Conservation (phyloP, 2,113 vertebrate species). For the Prinia subflava region DNA sequence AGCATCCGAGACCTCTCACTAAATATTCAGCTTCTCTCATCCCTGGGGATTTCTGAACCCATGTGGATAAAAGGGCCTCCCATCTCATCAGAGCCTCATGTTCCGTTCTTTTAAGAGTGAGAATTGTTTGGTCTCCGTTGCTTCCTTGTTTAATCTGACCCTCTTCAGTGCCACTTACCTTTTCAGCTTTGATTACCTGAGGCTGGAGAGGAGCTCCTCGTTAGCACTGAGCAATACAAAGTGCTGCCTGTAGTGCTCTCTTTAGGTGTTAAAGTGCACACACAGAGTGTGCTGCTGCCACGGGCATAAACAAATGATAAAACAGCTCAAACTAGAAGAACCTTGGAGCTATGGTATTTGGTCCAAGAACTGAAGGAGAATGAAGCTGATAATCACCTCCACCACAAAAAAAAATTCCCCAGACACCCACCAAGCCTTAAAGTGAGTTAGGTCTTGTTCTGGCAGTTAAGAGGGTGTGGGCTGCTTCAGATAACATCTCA, state of each 20-base stretch:
- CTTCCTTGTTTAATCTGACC: neutral
- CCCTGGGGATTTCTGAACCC: neutral
- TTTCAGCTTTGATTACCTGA: neutral
- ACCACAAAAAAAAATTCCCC: neutral
- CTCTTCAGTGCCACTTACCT: neutral
- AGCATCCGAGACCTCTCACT: neutral
- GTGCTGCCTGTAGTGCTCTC: neutral
- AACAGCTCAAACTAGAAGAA: neutral
- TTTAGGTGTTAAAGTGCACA: neutral
- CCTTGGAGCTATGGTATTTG: constrained; percentile 44
- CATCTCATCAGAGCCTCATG: neutral
- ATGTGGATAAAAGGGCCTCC: neutral
- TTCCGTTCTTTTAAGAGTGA: neutral
- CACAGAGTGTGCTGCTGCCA: neutral
- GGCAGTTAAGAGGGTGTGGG: constrained; percentile 45
- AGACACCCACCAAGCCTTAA: neutral
- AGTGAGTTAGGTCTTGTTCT: constrained; percentile 51
- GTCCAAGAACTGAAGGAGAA: constrained; percentile 25
- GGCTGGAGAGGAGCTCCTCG: neutral
- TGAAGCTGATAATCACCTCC: neutral
- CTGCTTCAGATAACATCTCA: constrained; percentile 45
- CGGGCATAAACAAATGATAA: constrained; percentile 5
- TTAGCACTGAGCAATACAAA: neutral
- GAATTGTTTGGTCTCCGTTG: neutral
- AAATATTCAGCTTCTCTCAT: neutral